Percentiles rank a stretch among this genome's conserved stretches.
These are phyloP conservation scores for Zaprionus africanus DNA, from an alignment of 1,140 invertebrate genomes.

Conservation along the genomic window DNA sequence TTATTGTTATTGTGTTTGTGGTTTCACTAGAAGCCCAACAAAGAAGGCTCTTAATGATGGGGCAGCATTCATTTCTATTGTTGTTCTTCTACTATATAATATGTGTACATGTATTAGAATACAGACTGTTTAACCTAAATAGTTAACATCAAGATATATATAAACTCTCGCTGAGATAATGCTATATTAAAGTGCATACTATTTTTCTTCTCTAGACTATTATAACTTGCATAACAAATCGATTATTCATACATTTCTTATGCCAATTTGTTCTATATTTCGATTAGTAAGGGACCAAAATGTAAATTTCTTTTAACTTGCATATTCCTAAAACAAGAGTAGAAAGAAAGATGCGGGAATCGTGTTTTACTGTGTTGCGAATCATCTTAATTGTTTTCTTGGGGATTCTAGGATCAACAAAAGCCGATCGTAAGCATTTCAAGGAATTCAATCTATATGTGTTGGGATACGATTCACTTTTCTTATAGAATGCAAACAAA, in stretches of 20 bases:
- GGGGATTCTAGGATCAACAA: neutral
- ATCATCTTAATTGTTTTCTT: neutral
- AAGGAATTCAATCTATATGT: neutral
- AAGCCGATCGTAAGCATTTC: neutral
- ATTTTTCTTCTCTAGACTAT: neutral
- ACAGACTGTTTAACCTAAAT: neutral
- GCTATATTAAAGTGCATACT: no score
- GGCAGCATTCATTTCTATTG: neutral
- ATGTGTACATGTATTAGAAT: neutral
- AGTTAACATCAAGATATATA: no score
- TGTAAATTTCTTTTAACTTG: neutral
- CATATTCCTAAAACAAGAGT: neutral
- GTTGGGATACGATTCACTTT: neutral
- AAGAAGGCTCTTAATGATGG: constrained; percentile 16
- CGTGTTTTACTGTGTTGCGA: neutral
- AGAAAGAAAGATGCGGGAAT: constrained; percentile 4
- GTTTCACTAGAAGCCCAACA: constrained; percentile 28
- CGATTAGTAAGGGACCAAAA: neutral
- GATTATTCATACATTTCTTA: neutral
- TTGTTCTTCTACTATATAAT: neutral
- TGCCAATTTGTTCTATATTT: neutral
- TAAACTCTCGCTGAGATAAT: no score
- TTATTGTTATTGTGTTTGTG: constrained; percentile 29
- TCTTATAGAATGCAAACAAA: neutral
- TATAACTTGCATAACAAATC: neutral